Conservation (phyloP, 2,888 invertebrate genomes). For the Atrina japonica region DNA sequence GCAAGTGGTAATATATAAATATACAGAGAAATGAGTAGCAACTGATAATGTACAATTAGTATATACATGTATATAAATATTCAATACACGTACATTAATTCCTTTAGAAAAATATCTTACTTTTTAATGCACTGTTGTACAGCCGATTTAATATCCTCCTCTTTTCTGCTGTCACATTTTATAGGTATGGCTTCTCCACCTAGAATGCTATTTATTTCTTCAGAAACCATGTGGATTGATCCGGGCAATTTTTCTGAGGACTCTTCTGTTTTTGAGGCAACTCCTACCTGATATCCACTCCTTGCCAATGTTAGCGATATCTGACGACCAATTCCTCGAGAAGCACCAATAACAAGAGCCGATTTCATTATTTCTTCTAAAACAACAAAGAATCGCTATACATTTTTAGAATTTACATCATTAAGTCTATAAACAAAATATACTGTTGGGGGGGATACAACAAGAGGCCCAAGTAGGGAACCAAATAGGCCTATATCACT, state of each 20-base stretch:
- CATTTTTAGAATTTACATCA: no score
- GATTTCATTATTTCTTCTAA: slow-evolving; percentile 47
- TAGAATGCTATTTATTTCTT: slow-evolving; percentile 61
- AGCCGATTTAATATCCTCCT: slow-evolving; percentile 57
- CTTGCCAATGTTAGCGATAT: slow-evolving; percentile 63
- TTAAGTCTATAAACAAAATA: no score
- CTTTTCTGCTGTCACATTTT: slow-evolving; percentile 65
- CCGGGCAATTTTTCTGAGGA: slow-evolving; percentile 61
- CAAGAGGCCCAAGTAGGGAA: no score
- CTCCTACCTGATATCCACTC: slow-evolving; percentile 66
- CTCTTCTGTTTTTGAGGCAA: slow-evolving; percentile 69
- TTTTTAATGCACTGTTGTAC: slow-evolving; percentile 53
- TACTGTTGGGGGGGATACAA: no score
- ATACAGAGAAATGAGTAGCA: no score
- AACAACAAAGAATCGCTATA: no score
- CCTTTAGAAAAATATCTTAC: slow-evolving; percentile 66
- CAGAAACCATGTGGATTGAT: slow-evolving; percentile 61
- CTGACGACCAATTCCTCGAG: slow-evolving; percentile 72
- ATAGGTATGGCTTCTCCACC: slow-evolving; percentile 62
- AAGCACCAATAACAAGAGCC: slow-evolving; percentile 70
- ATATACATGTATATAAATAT: no score
- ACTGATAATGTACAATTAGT: no score
- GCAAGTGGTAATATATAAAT: no score
- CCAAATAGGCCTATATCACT: no score
- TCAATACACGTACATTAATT: no score